Conservation (phyloP, 2,113 vertebrate genomes). For the Syrmaticus mikado region DNA sequence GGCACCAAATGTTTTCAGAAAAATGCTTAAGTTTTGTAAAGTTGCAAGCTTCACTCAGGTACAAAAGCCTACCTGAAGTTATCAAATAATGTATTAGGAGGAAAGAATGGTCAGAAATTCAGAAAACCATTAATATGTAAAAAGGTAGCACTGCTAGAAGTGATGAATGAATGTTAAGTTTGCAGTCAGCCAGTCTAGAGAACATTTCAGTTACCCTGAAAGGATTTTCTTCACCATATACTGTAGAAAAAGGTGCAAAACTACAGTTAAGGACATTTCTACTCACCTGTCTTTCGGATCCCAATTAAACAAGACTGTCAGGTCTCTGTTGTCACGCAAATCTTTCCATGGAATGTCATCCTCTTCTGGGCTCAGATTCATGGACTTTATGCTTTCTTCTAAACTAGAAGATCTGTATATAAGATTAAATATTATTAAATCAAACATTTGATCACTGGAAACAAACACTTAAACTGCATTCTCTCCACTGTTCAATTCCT, state of each 20-base stretch:
- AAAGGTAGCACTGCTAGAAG: neutral
- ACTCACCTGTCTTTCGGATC: constrained; percentile 90
- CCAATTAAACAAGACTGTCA: constrained; percentile 94
- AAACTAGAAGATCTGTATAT: constrained; percentile 85
- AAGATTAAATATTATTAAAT: neutral
- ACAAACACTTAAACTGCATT: neutral
- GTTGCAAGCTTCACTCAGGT: neutral
- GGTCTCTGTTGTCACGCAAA: constrained; percentile 94
- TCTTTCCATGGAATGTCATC: constrained; percentile 96
- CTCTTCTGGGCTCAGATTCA: constrained; percentile 93
- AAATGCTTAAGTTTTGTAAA: neutral
- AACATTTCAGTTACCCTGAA: neutral
- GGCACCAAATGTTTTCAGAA: constrained; percentile 40
- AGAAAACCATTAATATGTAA: neutral
- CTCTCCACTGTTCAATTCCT: neutral
- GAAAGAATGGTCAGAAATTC: neutral
- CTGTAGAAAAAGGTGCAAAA: neutral
- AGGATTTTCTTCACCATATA: neutral
- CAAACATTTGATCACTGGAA: neutral
- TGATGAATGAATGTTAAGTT: neutral
- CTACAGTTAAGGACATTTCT: neutral
- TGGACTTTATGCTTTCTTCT: constrained; percentile 96
- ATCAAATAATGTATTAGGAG: neutral
- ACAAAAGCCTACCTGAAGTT: neutral
- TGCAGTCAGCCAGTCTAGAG: neutral